A percentile compares a stretch with the other conserved stretches of the same genome.
phyloP scores from a whole-genome alignment of 2,888 invertebrate genomes.

The Hypena proboscidalis region DNA sequence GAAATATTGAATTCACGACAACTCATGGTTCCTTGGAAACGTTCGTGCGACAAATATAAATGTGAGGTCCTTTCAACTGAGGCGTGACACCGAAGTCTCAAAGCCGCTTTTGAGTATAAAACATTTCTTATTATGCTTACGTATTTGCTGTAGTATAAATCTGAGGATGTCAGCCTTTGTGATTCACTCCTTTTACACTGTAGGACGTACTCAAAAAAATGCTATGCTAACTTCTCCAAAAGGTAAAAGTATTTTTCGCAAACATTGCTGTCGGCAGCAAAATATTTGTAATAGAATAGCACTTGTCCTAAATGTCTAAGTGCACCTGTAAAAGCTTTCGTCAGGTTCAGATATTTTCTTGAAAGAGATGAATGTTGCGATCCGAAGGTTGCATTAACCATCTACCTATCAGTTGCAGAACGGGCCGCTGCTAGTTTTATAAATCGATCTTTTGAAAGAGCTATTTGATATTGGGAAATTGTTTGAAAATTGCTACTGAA shows the following conservation, averaged over 20 bases:
- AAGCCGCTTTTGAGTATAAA: constrained; percentile 56
- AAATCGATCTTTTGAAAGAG: constrained; percentile 17
- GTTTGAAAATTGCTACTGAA: constrained; percentile 26
- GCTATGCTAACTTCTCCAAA: too few relatives aligned
- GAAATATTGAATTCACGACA: constrained; percentile 34
- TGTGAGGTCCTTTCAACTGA: constrained; percentile 47
- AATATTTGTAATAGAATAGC: background rate
- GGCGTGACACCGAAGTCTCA: constrained; percentile 41
- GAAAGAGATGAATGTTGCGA: constrained; percentile 15
- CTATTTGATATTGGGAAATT: constrained; percentile 21
- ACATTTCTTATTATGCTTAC: constrained; percentile 59
- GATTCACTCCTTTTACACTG: constrained; percentile 25
- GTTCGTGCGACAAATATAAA: constrained; percentile 55
- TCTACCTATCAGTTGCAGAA: constrained; percentile 17
- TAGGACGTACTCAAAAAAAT: too few relatives aligned
- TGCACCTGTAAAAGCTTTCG: constrained; percentile 4
- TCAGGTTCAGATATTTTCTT: constrained; percentile 13
- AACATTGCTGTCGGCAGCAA: too few relatives aligned
- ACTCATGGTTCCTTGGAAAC: constrained; percentile 28
- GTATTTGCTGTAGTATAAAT: constrained; percentile 48
- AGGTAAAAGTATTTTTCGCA: too few relatives aligned
- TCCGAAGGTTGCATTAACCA: constrained; percentile 15
- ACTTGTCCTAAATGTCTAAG: background rate
- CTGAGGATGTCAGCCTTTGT: constrained; percentile 52
- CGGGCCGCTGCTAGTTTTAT: constrained; percentile 19